These are phyloP conservation scores for Papilio polyxenes DNA, from an alignment of 1,140 invertebrate species.

Conservation along the genomic window DNA sequence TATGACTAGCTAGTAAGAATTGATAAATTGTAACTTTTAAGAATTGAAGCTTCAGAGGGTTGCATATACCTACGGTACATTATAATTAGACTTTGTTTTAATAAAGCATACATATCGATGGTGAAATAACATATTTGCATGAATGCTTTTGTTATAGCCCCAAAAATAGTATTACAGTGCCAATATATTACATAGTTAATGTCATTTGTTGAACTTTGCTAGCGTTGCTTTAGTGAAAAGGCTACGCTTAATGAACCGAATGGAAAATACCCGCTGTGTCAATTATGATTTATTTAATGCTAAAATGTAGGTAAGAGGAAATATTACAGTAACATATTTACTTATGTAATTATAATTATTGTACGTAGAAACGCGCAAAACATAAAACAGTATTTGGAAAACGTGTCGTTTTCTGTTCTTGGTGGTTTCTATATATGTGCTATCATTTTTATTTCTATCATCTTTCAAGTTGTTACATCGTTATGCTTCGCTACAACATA, in stretches of 20 bases:
- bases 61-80: too few relatives aligned
- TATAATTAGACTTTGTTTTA: too few relatives aligned
- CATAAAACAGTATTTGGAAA: background rate
- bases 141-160: background rate
- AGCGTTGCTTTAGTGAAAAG: conserved; percentile 7
- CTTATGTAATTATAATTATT: background rate
- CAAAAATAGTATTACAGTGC: background rate
- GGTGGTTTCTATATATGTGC: background rate
- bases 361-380: background rate
- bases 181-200: conserved; percentile 30
- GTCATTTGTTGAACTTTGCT: conserved; percentile 37
- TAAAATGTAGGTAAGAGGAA: background rate
- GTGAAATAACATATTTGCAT: background rate
- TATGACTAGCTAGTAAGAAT: too few relatives aligned
- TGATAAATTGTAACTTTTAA: too few relatives aligned
- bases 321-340: background rate
- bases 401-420: too few relatives aligned
- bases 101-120: background rate
- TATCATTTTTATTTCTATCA: background rate
- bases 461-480: too few relatives aligned
- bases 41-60: too few relatives aligned
- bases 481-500: background rate
- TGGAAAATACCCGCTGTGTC: conserved; percentile 40
- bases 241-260: conserved; percentile 31
- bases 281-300: conserved; percentile 18